These are phyloP conservation scores for Panthera uncia DNA, from an alignment of 2,113 vertebrate species.

Conservation along the genomic window DNA sequence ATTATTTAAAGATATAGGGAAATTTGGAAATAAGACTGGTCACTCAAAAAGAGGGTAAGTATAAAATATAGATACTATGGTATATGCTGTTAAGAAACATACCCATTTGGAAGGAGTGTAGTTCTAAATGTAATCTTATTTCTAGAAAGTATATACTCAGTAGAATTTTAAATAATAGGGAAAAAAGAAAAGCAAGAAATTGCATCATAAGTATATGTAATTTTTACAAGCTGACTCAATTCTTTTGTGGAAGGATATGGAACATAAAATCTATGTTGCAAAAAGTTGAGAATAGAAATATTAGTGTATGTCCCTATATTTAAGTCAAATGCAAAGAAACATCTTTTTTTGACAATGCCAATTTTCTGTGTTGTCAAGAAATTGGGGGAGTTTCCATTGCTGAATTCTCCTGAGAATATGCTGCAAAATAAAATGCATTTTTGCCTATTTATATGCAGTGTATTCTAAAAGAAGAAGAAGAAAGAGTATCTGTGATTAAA, in stretches of 20 bases:
- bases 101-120: background rate
- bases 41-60: slow-evolving; percentile 13
- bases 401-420: slow-evolving; percentile 13
- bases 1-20: slow-evolving; percentile 64
- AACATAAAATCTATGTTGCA: background rate
- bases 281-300: slow-evolving; percentile 20
- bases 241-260: background rate
- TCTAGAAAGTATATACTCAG: background rate
- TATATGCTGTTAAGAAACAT: background rate
- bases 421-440: slow-evolving; percentile 8
- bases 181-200: background rate
- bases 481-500: background rate
- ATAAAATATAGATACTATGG: background rate
- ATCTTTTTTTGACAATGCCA: background rate
- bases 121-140: slow-evolving; percentile 22
- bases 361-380: background rate
- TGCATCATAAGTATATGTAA: background rate
- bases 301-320: background rate
- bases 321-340: slow-evolving; percentile 31
- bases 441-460: background rate
- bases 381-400: background rate
- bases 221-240: slow-evolving; percentile 17
- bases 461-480: background rate
- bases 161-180: slow-evolving; percentile 18
- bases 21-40: slow-evolving; percentile 38